A percentile compares a stretch with the other conserved stretches of the same genome.
phyloP scores from a whole-genome alignment of 2,113 vertebrate genomes.

The Muntiacus muntjak region DNA sequence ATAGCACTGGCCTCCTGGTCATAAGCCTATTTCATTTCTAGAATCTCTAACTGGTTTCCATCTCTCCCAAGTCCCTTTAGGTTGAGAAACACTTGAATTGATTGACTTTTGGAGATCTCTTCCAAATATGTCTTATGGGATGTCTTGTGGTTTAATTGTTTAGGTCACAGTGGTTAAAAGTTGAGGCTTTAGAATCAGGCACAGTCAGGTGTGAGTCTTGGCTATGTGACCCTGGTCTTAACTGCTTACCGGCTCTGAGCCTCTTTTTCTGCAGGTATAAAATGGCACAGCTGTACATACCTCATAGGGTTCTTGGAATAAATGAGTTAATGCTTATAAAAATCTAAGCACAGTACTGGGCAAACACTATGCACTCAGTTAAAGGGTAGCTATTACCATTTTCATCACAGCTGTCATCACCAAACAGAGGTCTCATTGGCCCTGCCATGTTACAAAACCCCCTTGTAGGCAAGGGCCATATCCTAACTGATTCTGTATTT shows the following conservation, averaged over 20 bases:
- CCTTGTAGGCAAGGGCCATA: background rate
- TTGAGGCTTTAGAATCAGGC: background rate
- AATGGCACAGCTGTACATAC: background rate
- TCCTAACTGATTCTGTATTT: background rate
- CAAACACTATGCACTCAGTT: background rate
- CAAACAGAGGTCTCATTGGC: background rate
- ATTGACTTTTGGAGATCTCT: background rate
- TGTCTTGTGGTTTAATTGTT: constrained; percentile 7
- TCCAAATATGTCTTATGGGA: background rate
- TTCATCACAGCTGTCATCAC: background rate
- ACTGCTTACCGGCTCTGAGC: background rate
- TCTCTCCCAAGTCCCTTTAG: background rate
- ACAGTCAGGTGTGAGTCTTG: background rate
- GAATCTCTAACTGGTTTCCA: background rate
- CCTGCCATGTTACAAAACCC: background rate
- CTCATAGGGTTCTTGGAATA: background rate
- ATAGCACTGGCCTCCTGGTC: background rate
- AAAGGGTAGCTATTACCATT: background rate
- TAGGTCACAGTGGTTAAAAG: background rate
- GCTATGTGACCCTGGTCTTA: background rate
- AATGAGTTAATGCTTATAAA: background rate
- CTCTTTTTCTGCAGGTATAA: background rate
- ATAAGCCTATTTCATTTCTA: background rate
- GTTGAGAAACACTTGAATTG: background rate
- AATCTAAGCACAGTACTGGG: background rate